Conservation (phyloP, 1,140 invertebrate species). For the Grapholita molesta region DNA sequence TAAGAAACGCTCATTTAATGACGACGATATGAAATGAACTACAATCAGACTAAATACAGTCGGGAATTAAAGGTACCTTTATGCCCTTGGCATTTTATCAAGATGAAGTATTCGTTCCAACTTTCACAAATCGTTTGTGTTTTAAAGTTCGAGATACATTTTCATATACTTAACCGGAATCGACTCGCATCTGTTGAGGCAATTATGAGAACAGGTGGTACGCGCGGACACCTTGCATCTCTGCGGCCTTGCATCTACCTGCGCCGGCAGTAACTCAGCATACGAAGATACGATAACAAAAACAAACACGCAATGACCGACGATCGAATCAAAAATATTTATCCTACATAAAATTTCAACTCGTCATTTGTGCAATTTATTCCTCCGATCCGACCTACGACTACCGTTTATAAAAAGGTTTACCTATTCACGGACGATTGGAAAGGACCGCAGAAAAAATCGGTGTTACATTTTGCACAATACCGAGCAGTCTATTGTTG, state of each 20-base stretch:
- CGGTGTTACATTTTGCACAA: slow-evolving; percentile 72
- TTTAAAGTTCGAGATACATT: not conserved
- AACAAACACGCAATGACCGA: not conserved
- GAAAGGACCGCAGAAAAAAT: slow-evolving; percentile 42
- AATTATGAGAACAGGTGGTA: slow-evolving; percentile 67
- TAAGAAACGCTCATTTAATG: too few relatives aligned
- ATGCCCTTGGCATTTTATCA: not conserved
- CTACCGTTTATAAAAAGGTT: slow-evolving; percentile 22
- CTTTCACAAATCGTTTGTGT: not conserved
- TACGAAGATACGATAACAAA: not conserved
- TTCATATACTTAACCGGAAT: slow-evolving; percentile 3
- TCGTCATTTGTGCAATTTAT: not conserved
- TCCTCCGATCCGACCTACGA: not conserved
- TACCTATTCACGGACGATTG: slow-evolving; percentile 20
- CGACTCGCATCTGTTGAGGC: slow-evolving; percentile 61
- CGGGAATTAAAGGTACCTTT: too few relatives aligned
- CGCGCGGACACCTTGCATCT: slow-evolving; percentile 59
- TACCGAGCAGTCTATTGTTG: slow-evolving; percentile 54
- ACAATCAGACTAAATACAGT: too few relatives aligned
- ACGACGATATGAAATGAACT: too few relatives aligned
- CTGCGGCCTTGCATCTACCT: slow-evolving; percentile 45
- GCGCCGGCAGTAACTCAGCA: not conserved
- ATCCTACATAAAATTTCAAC: not conserved
- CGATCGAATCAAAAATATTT: not conserved
- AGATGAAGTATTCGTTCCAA: not conserved